These are phyloP conservation scores for Xestobium rufovillosum DNA, from an alignment of 2,888 invertebrate genomes.

Conservation along the genomic window DNA sequence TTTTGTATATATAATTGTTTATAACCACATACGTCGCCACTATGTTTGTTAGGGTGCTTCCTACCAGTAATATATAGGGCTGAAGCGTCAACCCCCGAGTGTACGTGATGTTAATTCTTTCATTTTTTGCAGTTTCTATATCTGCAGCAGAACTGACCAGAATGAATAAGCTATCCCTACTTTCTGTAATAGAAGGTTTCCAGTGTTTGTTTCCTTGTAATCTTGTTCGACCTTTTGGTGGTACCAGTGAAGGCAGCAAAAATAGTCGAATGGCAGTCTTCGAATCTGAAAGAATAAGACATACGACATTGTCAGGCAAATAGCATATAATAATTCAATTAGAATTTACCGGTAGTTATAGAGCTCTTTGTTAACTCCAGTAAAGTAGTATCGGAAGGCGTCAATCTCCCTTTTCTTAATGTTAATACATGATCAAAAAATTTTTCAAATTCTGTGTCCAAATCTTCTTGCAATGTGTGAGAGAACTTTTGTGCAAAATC, in stretches of 20 bases:
- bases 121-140: not conserved
- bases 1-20: constrained; percentile 1
- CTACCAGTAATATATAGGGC: constrained; percentile 3
- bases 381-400: no score
- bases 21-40: not conserved
- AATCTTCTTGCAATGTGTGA: no score
- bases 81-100: not conserved
- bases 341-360: not conserved
- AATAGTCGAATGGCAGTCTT: not conserved
- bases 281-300: constrained; percentile 4
- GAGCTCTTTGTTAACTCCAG: not conserved
- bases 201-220: constrained; percentile 1
- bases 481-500: no score
- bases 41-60: not conserved
- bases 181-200: constrained; percentile 3
- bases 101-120: not conserved
- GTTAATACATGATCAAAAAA: no score
- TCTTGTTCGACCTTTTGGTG: constrained; percentile 4
- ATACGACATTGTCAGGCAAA: no score
- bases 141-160: not conserved
- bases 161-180: not conserved
- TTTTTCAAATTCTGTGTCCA: no score
- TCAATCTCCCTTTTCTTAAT: no score
- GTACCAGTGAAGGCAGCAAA: constrained; percentile 4
- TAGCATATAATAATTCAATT: no score